Percentiles rank a stretch among this genome's conserved stretches.
These are phyloP conservation scores for Zaprionus tsacasi DNA, from an alignment of 1,140 invertebrate species.

Conservation along the genomic window DNA sequence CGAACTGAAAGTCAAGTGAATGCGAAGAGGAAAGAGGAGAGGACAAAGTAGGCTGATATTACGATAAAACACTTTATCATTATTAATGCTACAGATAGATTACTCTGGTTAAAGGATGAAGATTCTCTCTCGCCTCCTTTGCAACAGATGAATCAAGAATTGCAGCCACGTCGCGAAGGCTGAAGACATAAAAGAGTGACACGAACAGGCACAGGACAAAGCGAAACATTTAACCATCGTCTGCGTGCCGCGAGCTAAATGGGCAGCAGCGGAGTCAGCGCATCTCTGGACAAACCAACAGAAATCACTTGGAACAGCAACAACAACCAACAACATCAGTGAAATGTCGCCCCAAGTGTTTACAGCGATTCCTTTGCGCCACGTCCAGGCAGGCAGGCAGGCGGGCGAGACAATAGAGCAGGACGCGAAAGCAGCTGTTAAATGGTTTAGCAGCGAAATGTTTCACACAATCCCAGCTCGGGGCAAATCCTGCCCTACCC, in stretches of 20 bases:
- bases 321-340: no score
- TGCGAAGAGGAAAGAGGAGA: background rate
- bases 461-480: background rate
- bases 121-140: background rate
- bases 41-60: background rate
- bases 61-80: background rate
- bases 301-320: slow-evolving; percentile 4
- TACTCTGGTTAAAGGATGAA: background rate
- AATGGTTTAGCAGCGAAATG: background rate
- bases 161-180: background rate
- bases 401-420: background rate
- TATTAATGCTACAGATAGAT: background rate
- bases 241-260: background rate
- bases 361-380: slow-evolving; percentile 11
- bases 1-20: background rate
- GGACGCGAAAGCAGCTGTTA: background rate
- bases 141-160: slow-evolving; percentile 6
- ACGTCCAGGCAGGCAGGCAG: no score
- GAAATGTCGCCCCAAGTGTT: slow-evolving; percentile 1
- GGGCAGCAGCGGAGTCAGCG: background rate
- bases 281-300: background rate
- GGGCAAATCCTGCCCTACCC: background rate
- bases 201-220: slow-evolving; percentile 1
- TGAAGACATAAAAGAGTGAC: background rate
- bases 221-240: slow-evolving; percentile 2